Evolutionary conservation across 2,888 invertebrate genomes (phyloP), one percentile per base, ranked within the genome.

Genomic region (Galerucella pusilla): DNA sequence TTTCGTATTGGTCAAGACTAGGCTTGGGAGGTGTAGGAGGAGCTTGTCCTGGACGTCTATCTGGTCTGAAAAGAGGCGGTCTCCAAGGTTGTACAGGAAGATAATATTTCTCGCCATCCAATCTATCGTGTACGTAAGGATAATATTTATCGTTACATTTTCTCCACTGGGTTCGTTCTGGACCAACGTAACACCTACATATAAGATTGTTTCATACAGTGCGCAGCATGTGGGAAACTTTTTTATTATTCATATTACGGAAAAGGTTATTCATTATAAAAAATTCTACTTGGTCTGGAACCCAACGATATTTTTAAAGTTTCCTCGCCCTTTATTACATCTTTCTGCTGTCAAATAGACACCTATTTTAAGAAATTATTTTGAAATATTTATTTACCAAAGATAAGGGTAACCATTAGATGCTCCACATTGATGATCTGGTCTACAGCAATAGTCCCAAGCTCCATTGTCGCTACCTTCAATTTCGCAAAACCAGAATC

Each of bases 401-500:
- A 94, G 94, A 85, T 95, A 95, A 73, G 91, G 90, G 83, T 93
- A 94, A 76, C 95, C 96, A 85, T 93, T 92, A 42, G 95, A 95
- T 84, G 93, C 95, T 1, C 96, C 96, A 85, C 96, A 96, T 68
- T 93, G 92, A 85, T 96, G 95, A 52, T 92, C 92, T 0, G 95
- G 93, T 42, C 94, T 91, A 82, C 96, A 96, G 84, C 96, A 96
- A 83, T 96, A 96, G 84, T 96, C 96, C 96, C 96, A 96, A 1
- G 92, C 90, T 9, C 92, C 93, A 80, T 89, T 86, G 81, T 92
- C 92, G 0, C 90, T 90, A 0, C 92, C 93, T 79, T 95, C 95
- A 0, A 94, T 91, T 81, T 96, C 94, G 81, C 96, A 96, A 16
- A 93, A 94, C 93, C 95, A 96, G 83, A 96, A 95, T 0, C 95